Conservation (phyloP, 2,113 vertebrate species). For the Raja brachyura region DNA sequence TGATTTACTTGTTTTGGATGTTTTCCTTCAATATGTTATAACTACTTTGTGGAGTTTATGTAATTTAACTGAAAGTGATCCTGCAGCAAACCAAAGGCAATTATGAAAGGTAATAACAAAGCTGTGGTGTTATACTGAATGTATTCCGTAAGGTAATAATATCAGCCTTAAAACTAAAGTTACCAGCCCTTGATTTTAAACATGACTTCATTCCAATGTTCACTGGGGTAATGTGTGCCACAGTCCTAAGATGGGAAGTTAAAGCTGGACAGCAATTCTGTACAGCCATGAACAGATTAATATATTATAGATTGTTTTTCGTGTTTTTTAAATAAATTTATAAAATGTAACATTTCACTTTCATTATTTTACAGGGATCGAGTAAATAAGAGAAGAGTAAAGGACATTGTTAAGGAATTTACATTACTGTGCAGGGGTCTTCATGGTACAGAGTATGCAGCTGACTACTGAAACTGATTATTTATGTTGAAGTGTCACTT, state of each 20-base stretch:
- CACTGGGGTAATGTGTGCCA: background rate
- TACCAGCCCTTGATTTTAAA: background rate
- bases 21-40: background rate
- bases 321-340: background rate
- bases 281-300: background rate
- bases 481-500: slow-evolving; percentile 16
- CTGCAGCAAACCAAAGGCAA: background rate
- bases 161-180: background rate
- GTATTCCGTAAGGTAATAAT: background rate
- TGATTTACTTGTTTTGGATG: background rate
- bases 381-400: slow-evolving; percentile 91
- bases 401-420: slow-evolving; percentile 97
- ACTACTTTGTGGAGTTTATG: background rate
- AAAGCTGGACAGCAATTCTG: background rate
- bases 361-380: slow-evolving; percentile 69
- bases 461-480: slow-evolving; percentile 77
- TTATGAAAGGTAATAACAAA: background rate
- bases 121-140: background rate
- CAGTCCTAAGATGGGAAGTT: background rate
- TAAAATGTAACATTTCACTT: background rate
- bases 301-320: background rate
- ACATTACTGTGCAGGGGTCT: slow-evolving; percentile 91
- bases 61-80: background rate
- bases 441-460: slow-evolving; percentile 94
- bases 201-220: background rate